Conservation (phyloP, 1,140 invertebrate genomes). For the Drosophila auraria region DNA sequence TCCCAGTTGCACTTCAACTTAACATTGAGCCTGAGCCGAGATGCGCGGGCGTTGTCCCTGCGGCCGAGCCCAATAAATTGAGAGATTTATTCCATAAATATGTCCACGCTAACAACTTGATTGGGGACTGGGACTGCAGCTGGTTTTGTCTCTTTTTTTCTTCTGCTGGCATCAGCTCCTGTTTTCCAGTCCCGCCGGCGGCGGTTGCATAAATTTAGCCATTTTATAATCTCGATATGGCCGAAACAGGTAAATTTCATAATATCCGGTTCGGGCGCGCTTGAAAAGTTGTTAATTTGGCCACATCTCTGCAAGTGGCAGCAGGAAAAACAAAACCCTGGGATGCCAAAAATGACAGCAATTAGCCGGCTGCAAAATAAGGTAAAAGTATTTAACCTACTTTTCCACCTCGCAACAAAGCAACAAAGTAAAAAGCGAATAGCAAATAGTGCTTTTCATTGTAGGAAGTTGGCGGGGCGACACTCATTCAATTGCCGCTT, state of each 20-base stretch:
- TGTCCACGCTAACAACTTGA: conserved; percentile 74
- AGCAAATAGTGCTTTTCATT: conserved; percentile 52
- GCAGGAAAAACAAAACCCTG: conserved; percentile 46
- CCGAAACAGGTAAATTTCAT: conserved; percentile 79
- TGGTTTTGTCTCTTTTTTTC: conserved; percentile 3
- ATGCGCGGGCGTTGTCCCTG: conserved; percentile 64
- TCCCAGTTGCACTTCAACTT: conserved; percentile 71
- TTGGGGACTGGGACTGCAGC: conserved; percentile 48
- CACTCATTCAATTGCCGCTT: conserved; percentile 56
- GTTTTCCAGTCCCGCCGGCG: conserved; percentile 8
- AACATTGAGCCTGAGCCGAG: conserved; percentile 57
- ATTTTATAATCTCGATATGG: conserved; percentile 79
- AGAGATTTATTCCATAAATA: conserved; percentile 48
- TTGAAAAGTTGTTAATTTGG: conserved; percentile 84
- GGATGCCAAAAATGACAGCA: conserved; percentile 74
- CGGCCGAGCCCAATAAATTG: conserved; percentile 38
- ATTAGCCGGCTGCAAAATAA: conserved; percentile 72
- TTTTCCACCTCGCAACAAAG: conserved; percentile 21
- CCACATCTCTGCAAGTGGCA: conserved; percentile 27
- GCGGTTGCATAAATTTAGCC: conserved; percentile 79
- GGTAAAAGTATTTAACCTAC: conserved; percentile 83
- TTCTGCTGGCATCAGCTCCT: conserved; percentile 14
- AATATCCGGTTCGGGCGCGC: conserved; percentile 79
- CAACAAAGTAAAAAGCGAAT: conserved; percentile 1
- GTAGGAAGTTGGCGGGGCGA: conserved; percentile 56